These are phyloP conservation scores for Neosalanx taihuensis DNA, from an alignment of 2,797 vertebrate genomes.

Conservation along the genomic window DNA sequence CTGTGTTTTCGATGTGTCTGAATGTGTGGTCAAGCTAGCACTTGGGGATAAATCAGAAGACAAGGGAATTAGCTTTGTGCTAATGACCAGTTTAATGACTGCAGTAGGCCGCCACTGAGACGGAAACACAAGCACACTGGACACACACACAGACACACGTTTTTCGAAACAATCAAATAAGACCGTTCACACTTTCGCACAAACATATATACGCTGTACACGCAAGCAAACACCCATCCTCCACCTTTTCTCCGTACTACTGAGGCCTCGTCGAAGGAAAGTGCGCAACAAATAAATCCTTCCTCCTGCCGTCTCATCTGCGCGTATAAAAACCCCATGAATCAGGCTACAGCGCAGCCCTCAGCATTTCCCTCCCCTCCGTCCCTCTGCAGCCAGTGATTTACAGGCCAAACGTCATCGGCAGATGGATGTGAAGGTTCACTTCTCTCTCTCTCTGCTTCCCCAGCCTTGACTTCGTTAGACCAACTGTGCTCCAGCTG, in stretches of 20 bases:
- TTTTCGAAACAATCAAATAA: not conserved
- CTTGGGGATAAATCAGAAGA: not conserved
- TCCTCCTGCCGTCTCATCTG: constrained; percentile 29
- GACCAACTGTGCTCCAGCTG: not conserved
- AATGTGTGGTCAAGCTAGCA: constrained; percentile 4
- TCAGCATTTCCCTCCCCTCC: constrained; percentile 5
- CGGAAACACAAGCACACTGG: constrained; percentile 11
- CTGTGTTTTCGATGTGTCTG: not conserved
- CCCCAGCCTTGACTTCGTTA: not conserved
- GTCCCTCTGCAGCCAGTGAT: constrained; percentile 24
- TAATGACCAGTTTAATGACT: constrained; percentile 63
- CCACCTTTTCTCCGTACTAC: constrained; percentile 11
- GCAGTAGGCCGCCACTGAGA: constrained; percentile 48
- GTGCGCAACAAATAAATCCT: constrained; percentile 43
- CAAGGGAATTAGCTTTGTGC: constrained; percentile 57
- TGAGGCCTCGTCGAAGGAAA: constrained; percentile 9
- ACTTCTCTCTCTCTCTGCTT: constrained; percentile 11
- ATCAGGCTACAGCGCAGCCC: constrained; percentile 31
- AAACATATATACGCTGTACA: constrained; percentile 11
- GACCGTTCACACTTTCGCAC: constrained; percentile 1
- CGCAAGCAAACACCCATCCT: not conserved
- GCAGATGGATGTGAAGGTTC: constrained; percentile 20
- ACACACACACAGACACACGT: not conserved
- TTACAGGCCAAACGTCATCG: constrained; percentile 22
- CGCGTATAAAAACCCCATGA: constrained; percentile 46